phyloP scores from a whole-genome alignment of 2,113 vertebrate genomes.

The Corydoras sp. region DNA sequence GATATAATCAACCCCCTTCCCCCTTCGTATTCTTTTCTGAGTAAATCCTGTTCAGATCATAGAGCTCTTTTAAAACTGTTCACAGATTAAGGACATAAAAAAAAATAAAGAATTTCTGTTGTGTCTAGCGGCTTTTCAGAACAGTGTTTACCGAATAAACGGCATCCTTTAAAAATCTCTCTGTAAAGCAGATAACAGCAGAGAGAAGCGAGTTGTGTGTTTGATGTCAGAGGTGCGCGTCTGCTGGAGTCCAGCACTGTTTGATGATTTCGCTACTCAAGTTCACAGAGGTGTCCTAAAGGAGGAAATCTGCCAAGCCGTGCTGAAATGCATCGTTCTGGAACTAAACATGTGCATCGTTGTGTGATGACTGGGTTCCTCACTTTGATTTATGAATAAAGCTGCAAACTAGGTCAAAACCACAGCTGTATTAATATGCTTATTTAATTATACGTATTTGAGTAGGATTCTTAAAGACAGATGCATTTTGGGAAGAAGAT shows the following conservation, averaged over 20 bases:
- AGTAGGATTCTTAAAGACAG: slow-evolving; percentile 1
- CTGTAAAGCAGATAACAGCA: too few species aligned
- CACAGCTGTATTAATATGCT: not conserved
- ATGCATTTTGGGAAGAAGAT: not conserved
- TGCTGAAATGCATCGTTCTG: not conserved
- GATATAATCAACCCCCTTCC: slow-evolving; percentile 57
- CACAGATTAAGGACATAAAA: slow-evolving; percentile 5
- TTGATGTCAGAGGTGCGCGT: too few species aligned
- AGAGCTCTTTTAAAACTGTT: slow-evolving; percentile 36
- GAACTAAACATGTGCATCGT: too few species aligned
- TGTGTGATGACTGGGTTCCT: not conserved
- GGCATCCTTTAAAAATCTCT: not conserved
- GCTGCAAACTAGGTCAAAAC: not conserved
- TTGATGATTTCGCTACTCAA: too few species aligned
- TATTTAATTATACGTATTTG: not conserved
- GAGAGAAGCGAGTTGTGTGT: too few species aligned
- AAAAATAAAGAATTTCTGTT: not conserved
- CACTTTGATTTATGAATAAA: not conserved
- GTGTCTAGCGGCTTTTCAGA: not conserved
- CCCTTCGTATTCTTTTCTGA: slow-evolving; percentile 44
- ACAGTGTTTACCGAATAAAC: not conserved
- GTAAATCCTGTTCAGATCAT: slow-evolving; percentile 52
- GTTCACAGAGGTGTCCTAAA: not conserved
- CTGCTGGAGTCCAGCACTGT: too few species aligned
- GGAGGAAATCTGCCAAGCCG: not conserved